Evolutionary conservation across 2,888 invertebrate genomes (phyloP).

Genomic region (Exephanes ischioxanthus): DNA sequence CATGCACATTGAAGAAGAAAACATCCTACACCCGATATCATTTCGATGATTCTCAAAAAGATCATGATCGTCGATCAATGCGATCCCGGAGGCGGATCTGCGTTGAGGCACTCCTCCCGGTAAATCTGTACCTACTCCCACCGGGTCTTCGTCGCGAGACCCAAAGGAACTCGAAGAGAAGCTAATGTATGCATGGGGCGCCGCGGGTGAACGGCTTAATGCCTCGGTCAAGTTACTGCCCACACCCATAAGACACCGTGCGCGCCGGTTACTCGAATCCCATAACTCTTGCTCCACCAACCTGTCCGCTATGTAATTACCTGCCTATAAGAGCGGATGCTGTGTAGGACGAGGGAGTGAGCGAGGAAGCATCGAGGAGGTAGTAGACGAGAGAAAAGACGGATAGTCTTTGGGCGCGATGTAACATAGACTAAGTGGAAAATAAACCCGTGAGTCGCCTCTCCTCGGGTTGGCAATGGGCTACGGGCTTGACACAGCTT

Average conservation of each 20-base stretch:
- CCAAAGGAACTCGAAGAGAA: slow-evolving; percentile 47
- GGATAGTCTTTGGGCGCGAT: slow-evolving; percentile 42
- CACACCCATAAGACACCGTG: slow-evolving; percentile 76
- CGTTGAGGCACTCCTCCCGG: background rate
- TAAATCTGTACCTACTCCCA: background rate
- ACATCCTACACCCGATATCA: background rate
- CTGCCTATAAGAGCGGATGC: slow-evolving; percentile 61
- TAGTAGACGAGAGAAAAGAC: slow-evolving; percentile 53
- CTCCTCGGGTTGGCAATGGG: background rate
- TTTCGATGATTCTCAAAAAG: slow-evolving; percentile 32
- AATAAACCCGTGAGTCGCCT: slow-evolving; percentile 10
- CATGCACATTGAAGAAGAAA: background rate
- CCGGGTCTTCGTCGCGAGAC: slow-evolving; percentile 11
- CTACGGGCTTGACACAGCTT: background rate
- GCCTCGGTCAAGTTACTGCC: slow-evolving; percentile 76
- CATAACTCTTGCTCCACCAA: slow-evolving; percentile 76
- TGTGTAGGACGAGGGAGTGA: slow-evolving; percentile 25
- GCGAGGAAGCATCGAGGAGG: slow-evolving; percentile 36
- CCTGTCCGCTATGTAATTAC: slow-evolving; percentile 79
- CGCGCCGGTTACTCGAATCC: slow-evolving; percentile 64
- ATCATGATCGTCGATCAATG: slow-evolving; percentile 49
- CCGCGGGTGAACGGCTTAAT: slow-evolving; percentile 79
- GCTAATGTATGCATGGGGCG: slow-evolving; percentile 75
- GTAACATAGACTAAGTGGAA: background rate
- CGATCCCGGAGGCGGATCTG: background rate